These are phyloP conservation scores for Chelon auratus DNA, from an alignment of 2,797 vertebrate genomes.

Conservation along the genomic window DNA sequence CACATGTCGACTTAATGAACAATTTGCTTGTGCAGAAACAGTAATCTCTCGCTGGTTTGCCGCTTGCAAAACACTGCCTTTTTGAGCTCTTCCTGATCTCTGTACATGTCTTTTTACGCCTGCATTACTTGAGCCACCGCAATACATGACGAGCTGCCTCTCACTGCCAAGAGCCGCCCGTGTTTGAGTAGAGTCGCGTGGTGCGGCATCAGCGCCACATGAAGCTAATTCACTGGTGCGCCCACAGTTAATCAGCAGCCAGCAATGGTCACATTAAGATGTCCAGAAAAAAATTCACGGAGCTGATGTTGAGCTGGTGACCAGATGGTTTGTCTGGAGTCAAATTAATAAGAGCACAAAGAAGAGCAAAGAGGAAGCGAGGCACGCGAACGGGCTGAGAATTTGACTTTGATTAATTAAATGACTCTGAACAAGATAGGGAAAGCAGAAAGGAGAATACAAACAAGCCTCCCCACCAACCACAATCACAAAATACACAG, in stretches of 20 bases:
- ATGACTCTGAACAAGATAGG: conserved; percentile 14
- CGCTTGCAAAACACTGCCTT: neutral
- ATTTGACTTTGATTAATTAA: conserved; percentile 20
- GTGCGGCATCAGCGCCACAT: neutral
- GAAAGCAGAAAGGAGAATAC: conserved; percentile 32
- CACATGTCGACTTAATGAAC: neutral
- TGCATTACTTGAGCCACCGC: neutral
- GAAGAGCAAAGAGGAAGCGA: conserved; percentile 13
- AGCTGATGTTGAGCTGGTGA: neutral
- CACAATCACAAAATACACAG: conserved; percentile 21
- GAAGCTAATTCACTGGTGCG: conserved; percentile 5
- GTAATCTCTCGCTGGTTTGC: neutral
- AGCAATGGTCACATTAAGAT: conserved; percentile 2
- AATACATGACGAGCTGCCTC: neutral
- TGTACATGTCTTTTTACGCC: neutral
- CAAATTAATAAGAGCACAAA: conserved; percentile 7
- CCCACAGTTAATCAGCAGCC: neutral
- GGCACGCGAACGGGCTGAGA: neutral
- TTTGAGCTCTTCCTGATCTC: neutral
- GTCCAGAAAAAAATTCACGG: neutral
- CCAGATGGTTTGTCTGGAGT: neutral
- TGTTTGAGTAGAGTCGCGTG: neutral
- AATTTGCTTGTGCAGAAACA: neutral
- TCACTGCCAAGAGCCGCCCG: neutral
- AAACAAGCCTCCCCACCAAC: conserved; percentile 15